Conservation (phyloP, 2,888 invertebrate genomes). For the Catocala sponsa region DNA sequence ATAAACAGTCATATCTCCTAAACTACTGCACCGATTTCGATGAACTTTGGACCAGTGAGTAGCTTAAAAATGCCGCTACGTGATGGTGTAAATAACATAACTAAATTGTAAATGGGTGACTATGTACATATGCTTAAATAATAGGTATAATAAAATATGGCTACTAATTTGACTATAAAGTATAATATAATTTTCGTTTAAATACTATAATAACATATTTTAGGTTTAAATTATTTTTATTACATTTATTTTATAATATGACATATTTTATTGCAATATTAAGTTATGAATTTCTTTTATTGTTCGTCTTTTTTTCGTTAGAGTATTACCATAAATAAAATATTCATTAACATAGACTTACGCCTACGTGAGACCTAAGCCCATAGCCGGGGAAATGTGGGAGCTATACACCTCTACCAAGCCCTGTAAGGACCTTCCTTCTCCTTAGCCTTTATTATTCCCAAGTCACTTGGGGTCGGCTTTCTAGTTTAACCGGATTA, state of each 20-base stretch:
- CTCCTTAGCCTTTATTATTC: no score
- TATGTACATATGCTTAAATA: not conserved
- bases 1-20: conserved; percentile 21
- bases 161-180: not conserved
- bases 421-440: no score
- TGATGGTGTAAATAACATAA: accelerated
- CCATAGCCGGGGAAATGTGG: no score
- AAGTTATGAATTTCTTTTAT: not conserved
- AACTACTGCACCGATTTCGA: conserved; percentile 18
- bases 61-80: not conserved
- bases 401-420: no score
- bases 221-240: not conserved
- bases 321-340: no score
- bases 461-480: no score
- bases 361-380: no score
- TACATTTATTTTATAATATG: not conserved
- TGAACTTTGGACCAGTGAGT: not conserved
- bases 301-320: not conserved
- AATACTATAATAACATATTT: conserved; percentile 1
- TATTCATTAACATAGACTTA: no score
- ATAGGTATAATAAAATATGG: not conserved
- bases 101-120: not conserved
- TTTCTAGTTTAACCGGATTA: no score
- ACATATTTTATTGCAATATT: not conserved
- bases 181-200: not conserved